These are phyloP conservation scores for Tenthredo livida DNA, from an alignment of 2,888 invertebrate genomes.

Conservation along the genomic window DNA sequence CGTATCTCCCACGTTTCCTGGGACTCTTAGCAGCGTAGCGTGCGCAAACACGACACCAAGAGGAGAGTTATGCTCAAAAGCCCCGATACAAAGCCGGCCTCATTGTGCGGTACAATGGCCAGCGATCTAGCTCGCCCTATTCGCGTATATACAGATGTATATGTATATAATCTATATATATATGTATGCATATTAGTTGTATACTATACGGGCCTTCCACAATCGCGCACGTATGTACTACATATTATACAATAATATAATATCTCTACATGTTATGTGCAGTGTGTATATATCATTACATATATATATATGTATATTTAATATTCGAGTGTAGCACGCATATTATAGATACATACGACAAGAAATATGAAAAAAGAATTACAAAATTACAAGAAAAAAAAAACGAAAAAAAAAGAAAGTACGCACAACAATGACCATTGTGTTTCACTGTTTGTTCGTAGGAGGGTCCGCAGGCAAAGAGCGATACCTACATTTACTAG, in stretches of 20 bases:
- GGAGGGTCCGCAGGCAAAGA: constrained; percentile 78
- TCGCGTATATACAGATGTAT: background rate
- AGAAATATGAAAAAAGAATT: background rate
- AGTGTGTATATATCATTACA: background rate
- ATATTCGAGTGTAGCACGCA: background rate
- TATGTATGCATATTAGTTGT: constrained; percentile 11
- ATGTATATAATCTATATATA: constrained; percentile 5
- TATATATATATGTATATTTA: background rate
- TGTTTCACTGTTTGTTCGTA: constrained; percentile 71
- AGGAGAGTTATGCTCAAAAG: constrained; percentile 55
- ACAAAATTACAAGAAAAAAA: background rate
- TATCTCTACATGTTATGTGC: background rate
- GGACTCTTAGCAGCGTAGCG: constrained; percentile 39
- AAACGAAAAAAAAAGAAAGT: background rate
- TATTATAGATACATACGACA: background rate
- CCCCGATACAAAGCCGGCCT: constrained; percentile 52
- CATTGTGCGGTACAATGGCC: constrained; percentile 43
- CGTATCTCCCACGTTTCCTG: constrained; percentile 13
- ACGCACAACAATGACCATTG: constrained; percentile 50
- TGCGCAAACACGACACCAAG: constrained; percentile 53
- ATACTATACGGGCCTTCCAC: constrained; percentile 8
- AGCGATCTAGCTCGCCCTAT: constrained; percentile 44
- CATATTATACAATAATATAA: background rate
- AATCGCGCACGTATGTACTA: constrained; percentile 7
- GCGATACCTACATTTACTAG: constrained; percentile 94